Percentiles rank a stretch among this genome's conserved stretches.
These are phyloP conservation scores for Dermatemys mawii DNA, from an alignment of 2,113 vertebrate species.

Conservation along the genomic window DNA sequence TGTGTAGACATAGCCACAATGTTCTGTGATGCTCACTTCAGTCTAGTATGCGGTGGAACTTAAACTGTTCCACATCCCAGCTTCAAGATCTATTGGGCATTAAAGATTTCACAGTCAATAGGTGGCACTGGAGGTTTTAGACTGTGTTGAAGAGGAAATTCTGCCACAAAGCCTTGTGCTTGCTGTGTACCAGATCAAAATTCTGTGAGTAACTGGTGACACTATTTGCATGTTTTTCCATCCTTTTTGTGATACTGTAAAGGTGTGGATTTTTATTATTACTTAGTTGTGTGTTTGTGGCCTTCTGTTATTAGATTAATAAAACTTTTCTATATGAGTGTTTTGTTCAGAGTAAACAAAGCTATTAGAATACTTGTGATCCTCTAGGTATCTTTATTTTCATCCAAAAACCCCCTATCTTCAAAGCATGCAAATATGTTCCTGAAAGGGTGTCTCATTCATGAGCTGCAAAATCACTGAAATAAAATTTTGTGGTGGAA, in stretches of 20 bases:
- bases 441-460: rapidly evolving
- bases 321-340: not conserved
- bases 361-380: not conserved
- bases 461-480: not conserved
- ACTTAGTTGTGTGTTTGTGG: not conserved
- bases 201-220: not conserved
- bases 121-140: not conserved
- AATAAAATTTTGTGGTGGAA: not conserved
- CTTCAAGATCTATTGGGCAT: not conserved
- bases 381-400: conserved; percentile 17
- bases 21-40: not conserved
- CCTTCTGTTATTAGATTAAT: not conserved
- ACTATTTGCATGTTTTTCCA: not conserved
- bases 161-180: not conserved
- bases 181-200: not conserved
- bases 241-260: not conserved
- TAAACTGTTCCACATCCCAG: not conserved
- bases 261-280: not conserved
- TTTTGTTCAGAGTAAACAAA: not conserved
- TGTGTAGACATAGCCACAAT: not conserved
- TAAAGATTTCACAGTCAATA: not conserved
- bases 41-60: not conserved
- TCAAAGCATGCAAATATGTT: not conserved
- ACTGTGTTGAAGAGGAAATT: not conserved
- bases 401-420: conserved; percentile 15